Base-by-base conservation (phyloP, 1,140 invertebrate genomes). In the Eriocheir sinensis region DNA sequence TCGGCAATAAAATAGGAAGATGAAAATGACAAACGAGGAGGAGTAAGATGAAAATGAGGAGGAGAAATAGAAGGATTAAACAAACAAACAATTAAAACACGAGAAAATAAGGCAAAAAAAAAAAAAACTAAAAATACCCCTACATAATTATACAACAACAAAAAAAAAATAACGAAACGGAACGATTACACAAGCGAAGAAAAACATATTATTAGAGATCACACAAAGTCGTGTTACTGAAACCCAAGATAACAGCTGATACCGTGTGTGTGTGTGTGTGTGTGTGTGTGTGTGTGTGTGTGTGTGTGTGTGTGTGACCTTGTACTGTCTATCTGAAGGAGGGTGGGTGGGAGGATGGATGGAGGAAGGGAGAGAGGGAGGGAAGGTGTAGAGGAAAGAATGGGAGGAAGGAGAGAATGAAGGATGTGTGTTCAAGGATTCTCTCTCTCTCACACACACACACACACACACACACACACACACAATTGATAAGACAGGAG, bases 241-340 rank as follows among this genome's bases (percentile, higher is more conserved):
- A 1, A 72, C 21, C 21, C 27, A 72, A 72, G 60, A 72, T 72
- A 72, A 72, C 60, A 72, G 60, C 60, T n/a, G 60, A 72, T 72
- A 72, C 27, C 1, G 60, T 17, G 60, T 72, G 60, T 72, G 60
- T 72, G 44, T 48, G 44, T 48, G 44, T 48, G 44, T 48, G 44
- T 48, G 60, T 72, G 60, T 72, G 60, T 72, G 60, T 72, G 60
- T 72, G 60, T 72, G 60, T 72, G 60, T 72, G 60, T 72, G 60
- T 72, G 60, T 72, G 60, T 72, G 60, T 72, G 53, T 72, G 53
- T 72, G 60, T 72, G 60, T 72, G 60, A 6, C 8, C 60, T 72
- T 8, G 60, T n/a, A 0, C n/a, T n/a, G 60, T 72, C 4, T 27
- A n/a, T 72, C 27, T n/a, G 27, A 9, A 9, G 48, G 48, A 72